These are phyloP conservation scores for Tetramorium parvispinum DNA, from an alignment of 1,140 invertebrate genomes.

Conservation along the genomic window DNA sequence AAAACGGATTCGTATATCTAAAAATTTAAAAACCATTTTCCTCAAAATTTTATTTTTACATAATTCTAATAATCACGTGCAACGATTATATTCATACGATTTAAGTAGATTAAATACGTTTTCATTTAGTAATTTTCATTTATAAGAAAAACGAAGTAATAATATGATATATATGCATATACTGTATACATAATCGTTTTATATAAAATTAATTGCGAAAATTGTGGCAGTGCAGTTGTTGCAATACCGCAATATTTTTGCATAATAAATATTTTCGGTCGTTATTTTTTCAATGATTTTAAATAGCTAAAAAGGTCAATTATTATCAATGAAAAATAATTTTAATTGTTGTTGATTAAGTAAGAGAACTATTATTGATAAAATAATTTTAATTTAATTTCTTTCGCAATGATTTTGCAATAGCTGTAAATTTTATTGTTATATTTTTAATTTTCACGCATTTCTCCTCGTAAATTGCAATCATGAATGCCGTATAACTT, in stretches of 20 bases:
- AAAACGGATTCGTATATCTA: background rate
- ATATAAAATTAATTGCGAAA: constrained; percentile 18
- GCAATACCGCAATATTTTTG: constrained; percentile 6
- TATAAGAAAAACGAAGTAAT: background rate
- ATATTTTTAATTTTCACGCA: constrained; percentile 1
- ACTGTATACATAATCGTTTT: background rate
- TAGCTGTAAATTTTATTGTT: background rate
- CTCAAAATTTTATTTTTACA: background rate
- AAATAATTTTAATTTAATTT: background rate
- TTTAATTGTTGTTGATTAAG: background rate
- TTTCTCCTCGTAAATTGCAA: constrained; percentile 26
- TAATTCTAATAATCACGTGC: background rate
- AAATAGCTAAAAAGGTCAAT: background rate
- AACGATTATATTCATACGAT: background rate
- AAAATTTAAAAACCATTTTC: background rate
- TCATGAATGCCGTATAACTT: constrained; percentile 32
- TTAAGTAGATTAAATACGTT: constrained; percentile 1
- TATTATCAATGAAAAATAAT: constrained; percentile 4
- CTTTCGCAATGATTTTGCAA: background rate
- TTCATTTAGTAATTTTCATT: background rate
- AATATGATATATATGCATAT: background rate
- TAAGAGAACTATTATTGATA: background rate
- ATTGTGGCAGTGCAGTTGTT: constrained; percentile 19
- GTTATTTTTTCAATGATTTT: background rate
- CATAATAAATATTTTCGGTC: background rate